phyloP scores from a whole-genome alignment of 2,888 invertebrate species.

The Yponomeuta plumbellus region DNA sequence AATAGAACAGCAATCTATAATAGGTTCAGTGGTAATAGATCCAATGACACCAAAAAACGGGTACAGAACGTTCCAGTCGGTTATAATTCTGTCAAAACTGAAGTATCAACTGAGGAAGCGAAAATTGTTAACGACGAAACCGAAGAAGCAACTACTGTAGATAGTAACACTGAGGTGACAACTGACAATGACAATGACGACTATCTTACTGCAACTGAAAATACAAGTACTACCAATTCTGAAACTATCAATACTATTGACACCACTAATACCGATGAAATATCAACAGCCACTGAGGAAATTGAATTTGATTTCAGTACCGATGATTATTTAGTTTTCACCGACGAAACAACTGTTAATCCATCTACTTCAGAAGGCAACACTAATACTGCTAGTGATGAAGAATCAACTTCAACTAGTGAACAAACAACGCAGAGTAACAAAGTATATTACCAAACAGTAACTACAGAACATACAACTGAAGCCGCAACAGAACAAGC shows the following conservation, averaged over 20 bases:
- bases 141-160: slow-evolving; percentile 24
- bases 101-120: slow-evolving; percentile 24
- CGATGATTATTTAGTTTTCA: slow-evolving; percentile 60
- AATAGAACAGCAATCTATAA: slow-evolving; percentile 52
- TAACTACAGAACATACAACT: slow-evolving; percentile 25
- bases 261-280: slow-evolving; percentile 41
- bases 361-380: slow-evolving; percentile 14
- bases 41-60: slow-evolving; percentile 52
- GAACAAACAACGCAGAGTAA: slow-evolving; percentile 33
- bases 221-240: slow-evolving; percentile 32
- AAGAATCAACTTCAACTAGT: slow-evolving; percentile 16
- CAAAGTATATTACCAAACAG: not conserved
- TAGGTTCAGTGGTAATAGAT: slow-evolving; percentile 46
- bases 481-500: slow-evolving; percentile 44
- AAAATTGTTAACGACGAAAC: slow-evolving; percentile 25
- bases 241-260: slow-evolving; percentile 39
- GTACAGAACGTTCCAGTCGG: slow-evolving; percentile 65
- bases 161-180: slow-evolving; percentile 23
- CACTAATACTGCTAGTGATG: slow-evolving; percentile 18
- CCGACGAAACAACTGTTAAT: slow-evolving; percentile 37
- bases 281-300: slow-evolving; percentile 44
- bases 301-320: slow-evolving; percentile 55
- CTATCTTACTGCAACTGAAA: slow-evolving; percentile 51
- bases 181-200: slow-evolving; percentile 49
- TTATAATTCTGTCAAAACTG: slow-evolving; percentile 38